Evolutionary conservation across 1,140 invertebrate species (phyloP).

Genomic region (Phortica variegata): DNA sequence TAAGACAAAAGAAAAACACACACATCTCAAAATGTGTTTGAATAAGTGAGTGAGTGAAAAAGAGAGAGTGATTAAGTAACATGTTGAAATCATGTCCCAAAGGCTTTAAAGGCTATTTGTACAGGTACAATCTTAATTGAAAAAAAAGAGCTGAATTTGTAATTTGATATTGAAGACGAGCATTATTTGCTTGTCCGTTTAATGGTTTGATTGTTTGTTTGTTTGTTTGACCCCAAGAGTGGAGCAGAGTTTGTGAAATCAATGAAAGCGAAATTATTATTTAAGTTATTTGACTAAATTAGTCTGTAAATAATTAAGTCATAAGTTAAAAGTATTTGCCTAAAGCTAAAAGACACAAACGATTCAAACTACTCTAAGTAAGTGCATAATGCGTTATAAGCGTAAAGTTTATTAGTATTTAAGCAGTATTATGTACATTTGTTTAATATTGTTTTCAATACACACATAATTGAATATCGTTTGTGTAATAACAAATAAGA

Average conservation of each 20-base stretch:
- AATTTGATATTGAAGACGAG: not conserved
- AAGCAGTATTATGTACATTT: slow-evolving; percentile 29
- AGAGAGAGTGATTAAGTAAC: slow-evolving; percentile 34
- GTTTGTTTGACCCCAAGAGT: slow-evolving; percentile 23
- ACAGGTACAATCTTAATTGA: slow-evolving; percentile 45
- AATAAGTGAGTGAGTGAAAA: slow-evolving; percentile 27
- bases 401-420: slow-evolving; percentile 6
- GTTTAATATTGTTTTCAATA: slow-evolving; percentile 32
- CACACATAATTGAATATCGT: slow-evolving; percentile 28
- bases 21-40: not conserved
- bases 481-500: too few species aligned
- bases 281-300: slow-evolving; percentile 2
- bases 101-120: slow-evolving; percentile 36
- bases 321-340: slow-evolving; percentile 1
- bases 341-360: not conserved
- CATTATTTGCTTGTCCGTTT: not conserved
- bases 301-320: not conserved
- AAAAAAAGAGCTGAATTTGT: slow-evolving; percentile 24
- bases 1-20: not conserved
- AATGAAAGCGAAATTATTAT: slow-evolving; percentile 19
- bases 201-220: not conserved
- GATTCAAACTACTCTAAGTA: not conserved
- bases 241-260: slow-evolving; percentile 23
- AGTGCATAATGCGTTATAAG: slow-evolving; percentile 6
- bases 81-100: too few species aligned